These are phyloP conservation scores for Diadema setosum DNA, from an alignment of 35 echinoderm and acorn worm genomes.

Conservation along the genomic window DNA sequence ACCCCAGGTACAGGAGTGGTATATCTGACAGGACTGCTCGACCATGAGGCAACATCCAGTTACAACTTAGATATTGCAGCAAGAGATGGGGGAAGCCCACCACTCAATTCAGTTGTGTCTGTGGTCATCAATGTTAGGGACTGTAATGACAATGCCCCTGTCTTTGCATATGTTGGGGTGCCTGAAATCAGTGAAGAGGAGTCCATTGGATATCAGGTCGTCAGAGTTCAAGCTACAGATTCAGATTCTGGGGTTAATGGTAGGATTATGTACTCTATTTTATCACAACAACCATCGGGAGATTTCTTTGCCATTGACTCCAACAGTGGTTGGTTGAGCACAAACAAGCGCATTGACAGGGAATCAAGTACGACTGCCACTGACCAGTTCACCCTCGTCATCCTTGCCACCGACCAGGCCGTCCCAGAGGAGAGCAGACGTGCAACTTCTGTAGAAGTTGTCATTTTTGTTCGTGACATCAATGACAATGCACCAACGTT, in stretches of 20 bases:
- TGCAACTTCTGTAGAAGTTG: conserved; percentile 65
- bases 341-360: conserved; percentile 57
- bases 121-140: conserved; percentile 68
- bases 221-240: conserved; percentile 71
- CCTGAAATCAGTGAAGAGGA: conserved; percentile 62
- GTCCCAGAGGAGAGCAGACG: conserved; percentile 63
- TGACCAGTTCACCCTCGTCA: conserved; percentile 43
- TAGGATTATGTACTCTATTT: conserved; percentile 66
- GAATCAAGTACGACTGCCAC: conserved; percentile 53
- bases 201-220: conserved; percentile 23
- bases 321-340: conserved; percentile 42
- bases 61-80: conserved; percentile 87
- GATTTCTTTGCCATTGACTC: conserved; percentile 68
- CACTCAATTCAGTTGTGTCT: conserved; percentile 20
- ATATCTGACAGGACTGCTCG: conserved; percentile 67
- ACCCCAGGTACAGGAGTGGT: conserved; percentile 63
- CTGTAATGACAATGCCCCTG: conserved; percentile 90
- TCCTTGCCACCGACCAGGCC: conserved; percentile 92
- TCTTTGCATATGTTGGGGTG: conserved; percentile 64
- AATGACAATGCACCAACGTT: conserved; percentile 90
- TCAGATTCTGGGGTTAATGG: conserved; percentile 95
- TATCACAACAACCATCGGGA: conserved; percentile 55
- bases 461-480: conserved; percentile 74
- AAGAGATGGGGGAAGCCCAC: conserved; percentile 52
- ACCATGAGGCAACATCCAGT: conserved; percentile 75